These are phyloP conservation scores for Frankliniella fusca DNA, from an alignment of 2,888 invertebrate species.

Conservation along the genomic window DNA sequence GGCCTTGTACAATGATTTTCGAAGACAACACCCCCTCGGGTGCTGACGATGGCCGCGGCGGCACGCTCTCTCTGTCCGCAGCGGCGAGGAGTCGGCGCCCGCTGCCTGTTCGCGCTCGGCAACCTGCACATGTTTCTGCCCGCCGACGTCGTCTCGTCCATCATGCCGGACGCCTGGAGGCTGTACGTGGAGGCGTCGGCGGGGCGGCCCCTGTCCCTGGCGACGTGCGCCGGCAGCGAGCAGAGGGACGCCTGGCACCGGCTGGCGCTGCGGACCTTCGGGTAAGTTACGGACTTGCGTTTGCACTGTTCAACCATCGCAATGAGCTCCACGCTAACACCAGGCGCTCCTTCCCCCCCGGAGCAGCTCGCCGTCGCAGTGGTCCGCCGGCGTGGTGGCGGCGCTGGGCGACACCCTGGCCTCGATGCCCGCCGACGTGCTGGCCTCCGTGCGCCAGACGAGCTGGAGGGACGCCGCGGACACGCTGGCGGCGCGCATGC, in stretches of 20 bases:
- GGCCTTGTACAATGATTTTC: too few species aligned
- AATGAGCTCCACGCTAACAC: too few species aligned
- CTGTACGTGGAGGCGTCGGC: conserved; percentile 33
- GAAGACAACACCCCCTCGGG: too few species aligned
- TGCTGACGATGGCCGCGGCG: background rate
- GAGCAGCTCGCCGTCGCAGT: background rate
- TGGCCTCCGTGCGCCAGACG: conserved; percentile 30
- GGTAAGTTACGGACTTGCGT: too few species aligned
- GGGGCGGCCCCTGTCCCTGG: conserved; percentile 29
- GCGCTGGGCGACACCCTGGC: background rate
- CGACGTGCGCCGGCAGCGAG: conserved; percentile 30
- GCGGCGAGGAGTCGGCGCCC: background rate
- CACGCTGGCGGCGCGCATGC: conserved; percentile 31
- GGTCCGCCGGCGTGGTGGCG: background rate
- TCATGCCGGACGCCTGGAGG: conserved; percentile 32
- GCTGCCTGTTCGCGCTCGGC: conserved; percentile 33
- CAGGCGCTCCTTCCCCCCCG: background rate
- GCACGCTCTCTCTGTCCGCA: background rate
- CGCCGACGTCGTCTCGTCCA: conserved; percentile 20
- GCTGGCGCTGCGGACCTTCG: conserved; percentile 33
- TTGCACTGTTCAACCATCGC: too few species aligned
- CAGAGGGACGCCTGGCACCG: conserved; percentile 32
- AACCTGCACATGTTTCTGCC: conserved; percentile 34
- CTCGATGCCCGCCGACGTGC: conserved; percentile 32
- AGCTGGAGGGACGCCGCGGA: conserved; percentile 34